Evolutionary conservation across 2,888 invertebrate species (phyloP).

Genomic region (Nebria salina): DNA sequence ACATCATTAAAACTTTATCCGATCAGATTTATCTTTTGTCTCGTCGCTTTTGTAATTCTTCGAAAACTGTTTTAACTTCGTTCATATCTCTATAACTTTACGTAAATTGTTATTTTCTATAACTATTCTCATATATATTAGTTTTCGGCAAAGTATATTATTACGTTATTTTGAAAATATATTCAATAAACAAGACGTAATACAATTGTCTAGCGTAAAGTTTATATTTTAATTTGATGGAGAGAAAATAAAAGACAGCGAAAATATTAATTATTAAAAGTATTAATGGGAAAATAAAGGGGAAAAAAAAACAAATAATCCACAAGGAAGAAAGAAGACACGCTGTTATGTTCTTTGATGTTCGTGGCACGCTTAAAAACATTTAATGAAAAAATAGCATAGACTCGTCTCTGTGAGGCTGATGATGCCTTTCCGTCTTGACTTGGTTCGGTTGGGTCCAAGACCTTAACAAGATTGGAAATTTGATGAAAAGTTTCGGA

Average conservation of each 20-base stretch:
- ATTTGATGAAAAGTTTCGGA: conserved; percentile 58
- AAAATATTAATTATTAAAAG: no score
- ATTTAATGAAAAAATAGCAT: conserved; percentile 56
- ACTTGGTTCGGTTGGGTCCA: conserved; percentile 25
- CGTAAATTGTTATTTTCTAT: no score
- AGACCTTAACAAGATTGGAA: conserved; percentile 57
- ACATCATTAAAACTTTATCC: conserved; percentile 46
- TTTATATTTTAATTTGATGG: no score
- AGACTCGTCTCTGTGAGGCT: conserved; percentile 38
- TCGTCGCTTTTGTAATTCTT: conserved; percentile 41
- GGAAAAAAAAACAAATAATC: conserved; percentile 42
- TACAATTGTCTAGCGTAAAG: no score
- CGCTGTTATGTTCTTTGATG: conserved; percentile 51
- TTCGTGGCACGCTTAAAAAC: conserved; percentile 52
- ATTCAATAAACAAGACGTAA: no score
- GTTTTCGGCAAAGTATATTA: no score
- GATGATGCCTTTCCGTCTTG: no score
- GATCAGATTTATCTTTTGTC: conserved; percentile 45
- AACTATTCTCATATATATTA: no score
- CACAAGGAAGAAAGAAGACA: conserved; percentile 34
- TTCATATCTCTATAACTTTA: neutral
- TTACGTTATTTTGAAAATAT: no score
- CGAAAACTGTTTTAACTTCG: conserved; percentile 37
- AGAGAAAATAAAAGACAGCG: no score
- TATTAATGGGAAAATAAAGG: neutral